Conservation (phyloP, 2,888 invertebrate species). For the Tetranychus piercei region DNA sequence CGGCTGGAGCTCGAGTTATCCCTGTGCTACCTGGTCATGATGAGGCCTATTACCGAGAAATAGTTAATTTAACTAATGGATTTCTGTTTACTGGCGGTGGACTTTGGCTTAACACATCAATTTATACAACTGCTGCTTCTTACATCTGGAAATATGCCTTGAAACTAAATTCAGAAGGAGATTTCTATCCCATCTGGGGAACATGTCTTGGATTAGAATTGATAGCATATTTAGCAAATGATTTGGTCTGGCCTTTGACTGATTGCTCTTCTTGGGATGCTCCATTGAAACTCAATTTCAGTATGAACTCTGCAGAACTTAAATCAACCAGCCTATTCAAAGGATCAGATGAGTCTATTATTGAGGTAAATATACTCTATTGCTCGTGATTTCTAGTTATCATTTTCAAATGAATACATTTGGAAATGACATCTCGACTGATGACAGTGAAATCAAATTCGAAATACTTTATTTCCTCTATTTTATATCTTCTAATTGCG, state of each 20-base stretch:
- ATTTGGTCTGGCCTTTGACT: conserved; percentile 23
- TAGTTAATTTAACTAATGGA: conserved; percentile 39
- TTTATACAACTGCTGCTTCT: conserved; percentile 29
- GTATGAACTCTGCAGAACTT: conserved; percentile 24
- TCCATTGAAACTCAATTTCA: conserved; percentile 32
- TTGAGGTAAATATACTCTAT: background rate
- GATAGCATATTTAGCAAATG: conserved; percentile 36
- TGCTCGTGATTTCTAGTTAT: background rate
- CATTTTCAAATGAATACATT: no score
- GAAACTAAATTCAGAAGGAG: conserved; percentile 46
- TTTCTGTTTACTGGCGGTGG: conserved; percentile 20
- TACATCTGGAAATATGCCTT: conserved; percentile 30
- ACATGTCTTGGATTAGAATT: conserved; percentile 75
- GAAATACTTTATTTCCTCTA: no score
- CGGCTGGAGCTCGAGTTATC: conserved; percentile 59
- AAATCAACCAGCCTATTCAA: background rate
- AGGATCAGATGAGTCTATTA: background rate
- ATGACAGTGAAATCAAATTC: no score
- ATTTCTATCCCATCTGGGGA: conserved; percentile 67
- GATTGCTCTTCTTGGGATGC: conserved; percentile 29
- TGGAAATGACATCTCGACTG: no score
- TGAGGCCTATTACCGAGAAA: conserved; percentile 37
- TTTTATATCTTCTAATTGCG: no score
- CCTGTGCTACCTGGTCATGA: conserved; percentile 27
- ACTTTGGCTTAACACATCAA: conserved; percentile 1